phyloP scores from a whole-genome alignment of 2,113 vertebrate genomes.

The Telmatochromis brachygnathus region DNA sequence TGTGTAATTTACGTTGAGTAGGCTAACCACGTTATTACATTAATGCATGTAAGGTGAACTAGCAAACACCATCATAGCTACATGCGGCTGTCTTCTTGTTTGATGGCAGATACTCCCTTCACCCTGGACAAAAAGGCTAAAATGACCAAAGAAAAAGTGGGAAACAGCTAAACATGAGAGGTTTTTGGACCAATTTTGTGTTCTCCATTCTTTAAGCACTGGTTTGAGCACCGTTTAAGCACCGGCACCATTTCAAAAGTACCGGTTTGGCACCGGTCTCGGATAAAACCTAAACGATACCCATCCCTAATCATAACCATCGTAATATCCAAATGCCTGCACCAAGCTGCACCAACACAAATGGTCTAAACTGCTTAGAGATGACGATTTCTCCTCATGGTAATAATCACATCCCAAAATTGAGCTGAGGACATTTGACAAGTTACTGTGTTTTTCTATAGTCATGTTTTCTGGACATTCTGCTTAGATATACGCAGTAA shows the following conservation, averaged over 20 bases:
- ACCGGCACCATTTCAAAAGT: too few relatives aligned
- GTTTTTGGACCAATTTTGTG: accelerated
- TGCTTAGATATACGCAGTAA: background rate
- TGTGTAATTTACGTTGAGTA: too few relatives aligned
- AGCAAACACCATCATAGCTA: accelerated
- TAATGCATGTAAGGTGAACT: too few relatives aligned
- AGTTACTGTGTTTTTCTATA: background rate
- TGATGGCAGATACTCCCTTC: too few relatives aligned
- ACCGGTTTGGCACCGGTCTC: too few relatives aligned
- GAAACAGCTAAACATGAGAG: too few relatives aligned
- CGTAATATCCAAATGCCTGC: background rate
- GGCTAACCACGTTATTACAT: too few relatives aligned
- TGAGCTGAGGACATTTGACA: background rate
- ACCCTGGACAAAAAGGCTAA: too few relatives aligned
- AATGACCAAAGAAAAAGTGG: too few relatives aligned
- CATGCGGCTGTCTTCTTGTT: too few relatives aligned
- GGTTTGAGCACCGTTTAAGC: too few relatives aligned
- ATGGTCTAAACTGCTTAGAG: background rate
- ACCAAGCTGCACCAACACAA: background rate
- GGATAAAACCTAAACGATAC: accelerated
- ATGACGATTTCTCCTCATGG: background rate
- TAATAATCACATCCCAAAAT: background rate
- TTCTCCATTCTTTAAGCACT: too few relatives aligned
- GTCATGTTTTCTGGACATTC: background rate
- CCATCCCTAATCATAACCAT: background rate